Percentiles rank a stretch among this genome's conserved stretches.
Conservation (phyloP, 2,113 vertebrate genomes). For the Porphyrio hochstetteri region DNA sequence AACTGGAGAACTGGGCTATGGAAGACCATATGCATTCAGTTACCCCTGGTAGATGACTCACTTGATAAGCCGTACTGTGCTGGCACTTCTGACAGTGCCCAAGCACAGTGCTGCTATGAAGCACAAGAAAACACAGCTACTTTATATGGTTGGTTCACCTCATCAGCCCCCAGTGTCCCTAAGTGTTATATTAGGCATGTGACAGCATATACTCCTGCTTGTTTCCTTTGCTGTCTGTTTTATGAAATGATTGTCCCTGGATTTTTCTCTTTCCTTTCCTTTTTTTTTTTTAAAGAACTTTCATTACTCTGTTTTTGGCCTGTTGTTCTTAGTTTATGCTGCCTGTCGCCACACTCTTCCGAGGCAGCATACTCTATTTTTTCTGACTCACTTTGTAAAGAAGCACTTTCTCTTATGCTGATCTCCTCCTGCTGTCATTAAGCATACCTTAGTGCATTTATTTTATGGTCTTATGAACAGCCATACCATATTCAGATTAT, state of each 20-base stretch:
- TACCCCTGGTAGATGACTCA: not conserved
- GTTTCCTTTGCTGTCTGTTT: not conserved
- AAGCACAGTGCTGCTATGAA: not conserved
- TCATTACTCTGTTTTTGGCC: not conserved
- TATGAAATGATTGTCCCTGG: not conserved
- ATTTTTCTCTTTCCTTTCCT: not conserved
- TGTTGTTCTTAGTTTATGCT: not conserved
- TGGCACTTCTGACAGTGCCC: not conserved
- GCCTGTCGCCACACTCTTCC: not conserved
- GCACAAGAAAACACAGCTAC: not conserved
- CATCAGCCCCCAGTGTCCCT: rapidly evolving
- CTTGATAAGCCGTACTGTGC: not conserved
- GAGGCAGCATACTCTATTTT: not conserved
- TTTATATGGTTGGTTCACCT: not conserved
- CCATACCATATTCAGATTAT: not conserved
- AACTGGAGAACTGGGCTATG: not conserved
- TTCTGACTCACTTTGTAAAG: not conserved
- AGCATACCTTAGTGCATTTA: not conserved
- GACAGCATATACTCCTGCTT: not conserved
- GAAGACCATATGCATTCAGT: not conserved
- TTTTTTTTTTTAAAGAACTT: not conserved
- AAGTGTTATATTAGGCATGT: not conserved
- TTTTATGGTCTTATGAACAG: not conserved
- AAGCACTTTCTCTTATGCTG: not conserved
- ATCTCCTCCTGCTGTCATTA: not conserved